A percentile compares a stretch with the other conserved stretches of the same genome.
phyloP scores from a whole-genome alignment of 1,140 invertebrate genomes.

The Idris sp. region DNA sequence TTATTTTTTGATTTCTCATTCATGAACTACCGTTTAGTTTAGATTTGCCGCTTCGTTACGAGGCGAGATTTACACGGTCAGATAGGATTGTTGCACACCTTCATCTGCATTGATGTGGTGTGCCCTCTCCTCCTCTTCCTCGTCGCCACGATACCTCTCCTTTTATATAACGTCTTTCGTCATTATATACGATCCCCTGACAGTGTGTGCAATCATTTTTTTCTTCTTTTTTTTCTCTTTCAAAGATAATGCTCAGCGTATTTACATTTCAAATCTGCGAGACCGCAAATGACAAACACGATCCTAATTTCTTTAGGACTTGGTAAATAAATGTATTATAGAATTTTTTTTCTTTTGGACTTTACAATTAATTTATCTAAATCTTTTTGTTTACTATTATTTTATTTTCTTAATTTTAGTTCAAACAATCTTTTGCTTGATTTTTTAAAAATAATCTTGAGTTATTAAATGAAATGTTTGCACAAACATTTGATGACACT shows the following conservation, averaged over 20 bases:
- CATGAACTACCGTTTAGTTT: slow-evolving; percentile 74
- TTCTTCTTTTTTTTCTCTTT: slow-evolving; percentile 27
- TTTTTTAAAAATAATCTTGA: no score
- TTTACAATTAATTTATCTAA: no score
- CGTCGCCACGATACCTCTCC: slow-evolving; percentile 34
- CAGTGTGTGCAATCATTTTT: slow-evolving; percentile 55
- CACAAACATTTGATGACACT: slow-evolving; percentile 25
- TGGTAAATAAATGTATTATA: no score
- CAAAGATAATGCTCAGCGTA: slow-evolving; percentile 66
- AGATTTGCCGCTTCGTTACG: slow-evolving; percentile 75
- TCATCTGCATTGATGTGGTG: slow-evolving; percentile 54
- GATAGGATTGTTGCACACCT: slow-evolving; percentile 73
- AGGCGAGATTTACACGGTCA: slow-evolving; percentile 73
- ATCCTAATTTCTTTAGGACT: slow-evolving; percentile 10
- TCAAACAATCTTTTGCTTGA: no score
- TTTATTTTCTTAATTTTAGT: no score
- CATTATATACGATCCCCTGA: slow-evolving; percentile 65
- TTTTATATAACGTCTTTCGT: slow-evolving; percentile 75
- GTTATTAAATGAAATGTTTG: slow-evolving; percentile 42
- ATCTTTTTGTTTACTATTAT: no score
- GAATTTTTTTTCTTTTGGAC: no score
- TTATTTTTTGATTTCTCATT: slow-evolving; percentile 75
- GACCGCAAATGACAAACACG: slow-evolving; percentile 63
- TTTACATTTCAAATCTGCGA: slow-evolving; percentile 73
- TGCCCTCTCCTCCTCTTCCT: slow-evolving; percentile 31